phyloP scores from a whole-genome alignment of 1,140 invertebrate species.

The Drosophila carrolli region DNA sequence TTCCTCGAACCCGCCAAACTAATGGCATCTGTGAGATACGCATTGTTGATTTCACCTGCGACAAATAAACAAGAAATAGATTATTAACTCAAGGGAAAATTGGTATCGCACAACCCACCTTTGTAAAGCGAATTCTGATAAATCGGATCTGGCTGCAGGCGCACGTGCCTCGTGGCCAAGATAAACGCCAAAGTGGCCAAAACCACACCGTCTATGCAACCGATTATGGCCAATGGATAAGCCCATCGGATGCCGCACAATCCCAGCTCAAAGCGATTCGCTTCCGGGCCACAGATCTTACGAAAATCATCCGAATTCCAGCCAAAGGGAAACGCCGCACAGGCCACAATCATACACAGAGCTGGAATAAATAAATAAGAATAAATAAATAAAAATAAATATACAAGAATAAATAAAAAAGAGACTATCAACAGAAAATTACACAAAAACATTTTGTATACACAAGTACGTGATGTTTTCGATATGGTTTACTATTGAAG shows the following conservation, averaged over 20 bases:
- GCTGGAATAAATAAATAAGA: slow-evolving; percentile 86
- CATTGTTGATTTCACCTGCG: slow-evolving; percentile 94
- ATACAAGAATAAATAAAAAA: slow-evolving; percentile 10
- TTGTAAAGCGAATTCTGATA: slow-evolving; percentile 88
- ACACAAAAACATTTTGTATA: slow-evolving; percentile 1
- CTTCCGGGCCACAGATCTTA: slow-evolving; percentile 93
- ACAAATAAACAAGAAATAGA: neutral
- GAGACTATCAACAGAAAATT: slow-evolving; percentile 7
- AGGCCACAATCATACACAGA: slow-evolving; percentile 92
- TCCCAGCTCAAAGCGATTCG: slow-evolving; percentile 90
- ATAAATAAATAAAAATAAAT: slow-evolving; percentile 15
- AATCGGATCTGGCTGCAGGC: slow-evolving; percentile 92
- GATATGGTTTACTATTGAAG: neutral
- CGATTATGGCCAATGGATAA: slow-evolving; percentile 96
- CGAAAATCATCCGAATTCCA: slow-evolving; percentile 94
- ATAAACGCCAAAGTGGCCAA: slow-evolving; percentile 97
- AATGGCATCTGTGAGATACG: slow-evolving; percentile 91
- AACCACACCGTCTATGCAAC: slow-evolving; percentile 95
- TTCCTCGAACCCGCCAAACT: slow-evolving; percentile 93
- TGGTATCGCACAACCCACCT: slow-evolving; percentile 84
- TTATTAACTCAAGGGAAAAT: neutral
- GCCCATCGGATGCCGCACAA: slow-evolving; percentile 97
- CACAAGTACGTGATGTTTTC: slow-evolving; percentile 54
- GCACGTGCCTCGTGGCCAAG: slow-evolving; percentile 94
- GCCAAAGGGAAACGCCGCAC: slow-evolving; percentile 95